A percentile compares a stretch with the other conserved stretches of the same genome.
Evolutionary conservation across 1,140 invertebrate genomes (phyloP).

Genomic region (Notospermus geniculatus): DNA sequence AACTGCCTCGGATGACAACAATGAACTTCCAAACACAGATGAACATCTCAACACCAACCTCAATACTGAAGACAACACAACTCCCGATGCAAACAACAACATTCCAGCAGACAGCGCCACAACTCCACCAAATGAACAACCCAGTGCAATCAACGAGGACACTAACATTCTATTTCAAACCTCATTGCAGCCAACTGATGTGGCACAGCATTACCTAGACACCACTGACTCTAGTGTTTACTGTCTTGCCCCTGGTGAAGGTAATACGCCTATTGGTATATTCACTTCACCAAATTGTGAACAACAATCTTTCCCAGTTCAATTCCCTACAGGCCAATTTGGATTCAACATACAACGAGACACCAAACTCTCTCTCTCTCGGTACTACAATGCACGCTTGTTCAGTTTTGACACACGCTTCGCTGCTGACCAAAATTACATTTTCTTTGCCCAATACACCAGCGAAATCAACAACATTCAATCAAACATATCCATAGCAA

Average conservation of each 20-base stretch:
- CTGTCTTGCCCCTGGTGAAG: neutral
- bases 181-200: constrained; percentile 6
- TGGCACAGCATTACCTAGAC: neutral
- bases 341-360: neutral
- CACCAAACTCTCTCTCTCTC: neutral
- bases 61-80: too few species aligned
- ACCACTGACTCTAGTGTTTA: neutral
- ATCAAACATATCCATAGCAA: constrained; percentile 1
- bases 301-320: neutral
- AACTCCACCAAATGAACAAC: neutral
- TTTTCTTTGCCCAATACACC: constrained; percentile 2
- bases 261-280: neutral
- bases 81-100: too few species aligned
- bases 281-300: neutral
- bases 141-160: neutral
- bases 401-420: neutral
- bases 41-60: too few species aligned
- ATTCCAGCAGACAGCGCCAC: neutral
- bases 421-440: neutral
- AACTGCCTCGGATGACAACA: too few species aligned
- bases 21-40: too few species aligned
- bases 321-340: constrained; percentile 1
- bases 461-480: constrained; percentile 4
- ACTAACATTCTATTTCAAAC: neutral
- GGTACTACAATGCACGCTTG: neutral